Evolutionary conservation across 53 echinoderm and acorn worm genomes (phyloP), one percentile per base, ranked within the genome.

Genomic region (Henricia sp.): DNA sequence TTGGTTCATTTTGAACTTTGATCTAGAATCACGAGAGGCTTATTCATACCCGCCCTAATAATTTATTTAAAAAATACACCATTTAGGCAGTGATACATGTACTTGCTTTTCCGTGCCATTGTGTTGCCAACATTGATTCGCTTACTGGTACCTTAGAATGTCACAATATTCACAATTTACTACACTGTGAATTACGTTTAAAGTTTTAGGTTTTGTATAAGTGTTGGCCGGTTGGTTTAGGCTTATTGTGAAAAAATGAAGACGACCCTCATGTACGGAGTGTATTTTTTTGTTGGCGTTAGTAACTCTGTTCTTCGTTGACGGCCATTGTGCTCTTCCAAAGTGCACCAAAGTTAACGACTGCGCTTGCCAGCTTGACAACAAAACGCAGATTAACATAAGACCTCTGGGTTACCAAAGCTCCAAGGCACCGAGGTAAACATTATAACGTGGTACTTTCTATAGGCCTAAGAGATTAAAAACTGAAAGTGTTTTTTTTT

Each of bases 291-390:
- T 28, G 67, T 4, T 29, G 25, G 21, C 21, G 14, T 21, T 70
- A 44, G 5, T 14, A 44, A 37, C 51, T 9, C 24, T 44, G 2
- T 17, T 54, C 1, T 17, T 74, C 19, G 2, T 20, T 6, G 3
- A 6, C 1, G 53, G 29, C 33, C 52, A 28, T 17, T 30, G 38
- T 1, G 74, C 28, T 52, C 52, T 53, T 17, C 37, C 74, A 2
- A 37, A 37, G 30, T 74, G 74, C 55, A 74, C 32, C 17, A 74
- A 74, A 74, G 37, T 74, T 4, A 37, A 74, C 34, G 36, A 74
- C 55, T 74, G 74, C 29, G 16, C 52, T 10, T 74, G 74, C 34
- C 32, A 52, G 34, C 36, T 74, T 14, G 54, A 53, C 54, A 27
- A 74, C 34, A 56, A 56, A 54, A 13, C 32, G 55, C 13, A 14